phyloP scores from a whole-genome alignment of 2,888 invertebrate species.

The Lordiphosa fenestrarum region DNA sequence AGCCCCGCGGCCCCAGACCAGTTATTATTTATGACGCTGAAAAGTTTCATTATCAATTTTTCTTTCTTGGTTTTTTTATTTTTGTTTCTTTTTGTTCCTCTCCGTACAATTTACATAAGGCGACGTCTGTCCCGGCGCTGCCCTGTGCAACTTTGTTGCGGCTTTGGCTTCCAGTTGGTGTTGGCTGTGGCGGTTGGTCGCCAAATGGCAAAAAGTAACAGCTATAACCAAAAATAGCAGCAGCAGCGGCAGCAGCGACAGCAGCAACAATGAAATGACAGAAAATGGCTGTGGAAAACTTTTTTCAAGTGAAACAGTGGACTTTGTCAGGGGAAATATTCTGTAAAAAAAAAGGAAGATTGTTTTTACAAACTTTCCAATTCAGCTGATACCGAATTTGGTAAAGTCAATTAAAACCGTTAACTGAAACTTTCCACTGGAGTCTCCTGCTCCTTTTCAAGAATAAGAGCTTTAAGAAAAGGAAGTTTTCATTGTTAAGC shows the following conservation, averaged over 20 bases:
- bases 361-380: too few relatives aligned
- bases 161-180: conserved; percentile 37
- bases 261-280: conserved; percentile 65
- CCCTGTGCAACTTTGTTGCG: conserved; percentile 58
- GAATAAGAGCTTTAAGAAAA: too few relatives aligned
- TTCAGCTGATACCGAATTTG: too few relatives aligned
- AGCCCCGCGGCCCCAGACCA: background rate
- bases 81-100: conserved; percentile 10
- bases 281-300: conserved; percentile 67
- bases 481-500: too few relatives aligned
- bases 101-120: conserved; percentile 62
- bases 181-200: conserved; percentile 33
- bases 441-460: too few relatives aligned
- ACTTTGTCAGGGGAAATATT: background rate
- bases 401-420: too few relatives aligned
- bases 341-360: too few relatives aligned
- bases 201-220: conserved; percentile 53
- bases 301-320: conserved; percentile 57
- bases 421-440: too few relatives aligned
- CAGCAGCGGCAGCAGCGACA: too few relatives aligned
- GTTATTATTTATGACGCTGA: conserved; percentile 69
- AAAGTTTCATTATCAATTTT: conserved; percentile 69
- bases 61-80: conserved; percentile 4
- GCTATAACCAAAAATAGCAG: conserved; percentile 2
- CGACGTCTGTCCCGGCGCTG: conserved; percentile 29